Base-by-base conservation (phyloP, 1,140 invertebrate species). In the Drosophila simulans region DNA sequence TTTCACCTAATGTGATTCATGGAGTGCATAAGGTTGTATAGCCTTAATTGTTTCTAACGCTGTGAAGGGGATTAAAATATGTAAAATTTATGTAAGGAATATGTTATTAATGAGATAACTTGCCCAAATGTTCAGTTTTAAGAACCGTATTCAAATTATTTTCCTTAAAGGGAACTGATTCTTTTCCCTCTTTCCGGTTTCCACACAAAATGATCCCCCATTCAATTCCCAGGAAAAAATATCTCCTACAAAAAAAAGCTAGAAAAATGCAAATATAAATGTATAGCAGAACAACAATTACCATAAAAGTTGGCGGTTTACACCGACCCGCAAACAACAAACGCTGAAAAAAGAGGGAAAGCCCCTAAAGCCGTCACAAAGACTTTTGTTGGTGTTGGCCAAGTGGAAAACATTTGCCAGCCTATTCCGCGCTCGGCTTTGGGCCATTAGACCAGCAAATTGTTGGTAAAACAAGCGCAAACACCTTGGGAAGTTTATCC, bases 401-500 rank as follows among this genome's bases (percentile, higher is more conserved):
- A 85, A 85, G 78, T 81, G 82, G 74, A 82, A 85, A 85, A 82
- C 82, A 88, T 86, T 86, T 88, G 75, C 79, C 65, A 78, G 78
- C 56, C 78, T 78, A 75, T 82, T 77, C 27, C 64, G 56, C 22
- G 51, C 39, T 13, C 8, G 22, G 8, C 62, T 20, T 15, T 77
- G 62, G 51, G 42, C 72, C 76, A 89, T 89, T 89, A 71, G 73
- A 70, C 58, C 77, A 59, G 72, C 64, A 89, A 89, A 89, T 89
- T 89, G 84, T 84, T 89, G 84, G 84, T 89, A 89, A 89, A 89
- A 90, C 85, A 89, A 80, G 73, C 84, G 73, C 84, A 89, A 89
- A 89, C 84, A 89, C 84, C 84, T 89, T 86, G 57, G 58, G 15
- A 75, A 65, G 27, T 75, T 57, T 31, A 62, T 46, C 43, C 58